phyloP scores from a whole-genome alignment of 2,797 vertebrate species.

The Sebastiscus tertius region DNA sequence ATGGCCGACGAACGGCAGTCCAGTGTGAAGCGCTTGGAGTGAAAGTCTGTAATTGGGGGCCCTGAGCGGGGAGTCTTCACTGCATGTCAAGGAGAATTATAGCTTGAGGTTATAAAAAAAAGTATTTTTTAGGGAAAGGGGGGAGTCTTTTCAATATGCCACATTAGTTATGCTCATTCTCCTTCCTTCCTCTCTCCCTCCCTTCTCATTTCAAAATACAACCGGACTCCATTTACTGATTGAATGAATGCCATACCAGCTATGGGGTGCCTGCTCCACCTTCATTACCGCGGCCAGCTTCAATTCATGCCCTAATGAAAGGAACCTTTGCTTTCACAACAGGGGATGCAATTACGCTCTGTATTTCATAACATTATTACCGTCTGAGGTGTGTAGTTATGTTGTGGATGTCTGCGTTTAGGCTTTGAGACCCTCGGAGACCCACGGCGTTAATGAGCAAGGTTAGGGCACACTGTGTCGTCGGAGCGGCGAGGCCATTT shows the following conservation, averaged over 20 bases:
- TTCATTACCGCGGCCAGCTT: conserved; percentile 37
- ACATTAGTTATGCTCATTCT: conserved; percentile 12
- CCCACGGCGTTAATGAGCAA: conserved; percentile 46
- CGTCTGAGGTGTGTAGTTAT: conserved; percentile 19
- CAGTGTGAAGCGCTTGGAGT: conserved; percentile 36
- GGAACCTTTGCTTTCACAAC: conserved; percentile 44
- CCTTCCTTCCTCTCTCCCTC: background rate
- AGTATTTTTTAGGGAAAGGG: background rate
- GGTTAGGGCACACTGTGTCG: conserved; percentile 24
- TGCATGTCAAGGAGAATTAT: conserved; percentile 64
- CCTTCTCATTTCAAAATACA: conserved; percentile 23
- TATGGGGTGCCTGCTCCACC: conserved; percentile 25
- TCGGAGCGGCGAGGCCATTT: conserved; percentile 49
- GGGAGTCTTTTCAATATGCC: conserved; percentile 28
- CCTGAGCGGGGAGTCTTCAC: conserved; percentile 47
- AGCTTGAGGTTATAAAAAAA: conserved; percentile 37
- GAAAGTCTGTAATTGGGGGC: conserved; percentile 60
- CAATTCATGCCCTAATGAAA: conserved; percentile 51
- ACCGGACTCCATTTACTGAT: conserved; percentile 31
- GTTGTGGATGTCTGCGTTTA: conserved; percentile 26
- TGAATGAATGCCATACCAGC: conserved; percentile 40
- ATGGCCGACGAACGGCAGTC: conserved; percentile 26
- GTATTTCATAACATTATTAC: conserved; percentile 50
- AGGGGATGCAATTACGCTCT: conserved; percentile 49
- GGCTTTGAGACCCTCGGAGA: conserved; percentile 35